Conservation (phyloP, 2,797 vertebrate genomes). For the Anableps anableps region DNA sequence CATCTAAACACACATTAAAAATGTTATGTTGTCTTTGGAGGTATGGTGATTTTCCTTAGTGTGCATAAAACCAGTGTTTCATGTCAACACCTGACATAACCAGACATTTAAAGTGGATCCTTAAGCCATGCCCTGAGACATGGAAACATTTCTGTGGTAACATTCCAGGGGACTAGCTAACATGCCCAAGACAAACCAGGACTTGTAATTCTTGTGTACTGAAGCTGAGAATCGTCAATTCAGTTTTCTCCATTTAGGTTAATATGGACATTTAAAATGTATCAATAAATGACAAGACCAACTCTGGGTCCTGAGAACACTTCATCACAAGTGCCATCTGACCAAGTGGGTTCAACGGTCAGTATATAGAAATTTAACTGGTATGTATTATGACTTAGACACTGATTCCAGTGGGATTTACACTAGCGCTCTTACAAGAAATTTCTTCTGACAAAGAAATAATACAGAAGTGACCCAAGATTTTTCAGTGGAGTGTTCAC, state of each 20-base stretch:
- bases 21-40: neutral
- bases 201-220: neutral
- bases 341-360: neutral
- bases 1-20: neutral
- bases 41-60: neutral
- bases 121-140: neutral
- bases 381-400: neutral
- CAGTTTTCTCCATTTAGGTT: neutral
- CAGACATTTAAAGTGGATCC: neutral
- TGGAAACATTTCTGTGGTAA: neutral
- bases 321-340: neutral
- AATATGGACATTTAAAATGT: neutral
- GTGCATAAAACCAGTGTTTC: neutral
- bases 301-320: neutral
- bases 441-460: neutral
- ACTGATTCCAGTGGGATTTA: neutral
- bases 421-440: neutral
- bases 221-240: neutral
- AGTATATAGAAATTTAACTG: neutral
- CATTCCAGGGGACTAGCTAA: constrained; percentile 1
- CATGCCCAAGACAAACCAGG: neutral
- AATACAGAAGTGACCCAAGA: neutral
- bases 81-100: neutral
- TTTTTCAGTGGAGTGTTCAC: neutral
- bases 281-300: neutral